Conservation (phyloP, 2,888 invertebrate species). For the Geotrupes spiniger region DNA sequence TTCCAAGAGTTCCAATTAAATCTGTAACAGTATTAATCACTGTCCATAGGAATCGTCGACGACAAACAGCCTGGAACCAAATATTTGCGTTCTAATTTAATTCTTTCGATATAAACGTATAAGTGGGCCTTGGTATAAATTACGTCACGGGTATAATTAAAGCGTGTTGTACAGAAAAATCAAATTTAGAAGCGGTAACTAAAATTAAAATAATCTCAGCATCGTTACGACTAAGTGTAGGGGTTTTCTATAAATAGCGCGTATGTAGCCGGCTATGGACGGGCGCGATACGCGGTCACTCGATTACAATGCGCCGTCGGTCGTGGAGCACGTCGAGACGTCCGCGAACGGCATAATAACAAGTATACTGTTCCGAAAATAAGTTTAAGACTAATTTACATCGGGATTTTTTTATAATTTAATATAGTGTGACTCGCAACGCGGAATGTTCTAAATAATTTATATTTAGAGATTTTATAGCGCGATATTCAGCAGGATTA, state of each 20-base stretch:
- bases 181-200: slow-evolving; percentile 44
- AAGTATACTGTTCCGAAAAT: slow-evolving; percentile 32
- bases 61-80: slow-evolving; percentile 5
- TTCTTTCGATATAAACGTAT: slow-evolving; percentile 32
- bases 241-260: slow-evolving; percentile 43
- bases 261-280: slow-evolving; percentile 19
- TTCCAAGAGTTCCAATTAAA: no score
- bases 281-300: slow-evolving; percentile 26
- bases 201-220: slow-evolving; percentile 48
- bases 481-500: slow-evolving; percentile 17
- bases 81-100: slow-evolving; percentile 35
- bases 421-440: slow-evolving; percentile 22
- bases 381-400: slow-evolving; percentile 33
- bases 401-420: slow-evolving; percentile 28
- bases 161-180: slow-evolving; percentile 41
- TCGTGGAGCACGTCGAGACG: slow-evolving; percentile 23
- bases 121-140: slow-evolving; percentile 37
- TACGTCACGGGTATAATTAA: slow-evolving; percentile 44
- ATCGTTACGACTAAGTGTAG: slow-evolving; percentile 43
- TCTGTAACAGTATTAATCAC: no score
- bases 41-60: no score
- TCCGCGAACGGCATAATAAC: slow-evolving; percentile 29
- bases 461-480: slow-evolving; percentile 21
- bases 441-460: slow-evolving; percentile 19
- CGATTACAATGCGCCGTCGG: slow-evolving; percentile 22